Evolutionary conservation across 2,888 invertebrate genomes (phyloP).

Genomic region (Cosmia trapezina): DNA sequence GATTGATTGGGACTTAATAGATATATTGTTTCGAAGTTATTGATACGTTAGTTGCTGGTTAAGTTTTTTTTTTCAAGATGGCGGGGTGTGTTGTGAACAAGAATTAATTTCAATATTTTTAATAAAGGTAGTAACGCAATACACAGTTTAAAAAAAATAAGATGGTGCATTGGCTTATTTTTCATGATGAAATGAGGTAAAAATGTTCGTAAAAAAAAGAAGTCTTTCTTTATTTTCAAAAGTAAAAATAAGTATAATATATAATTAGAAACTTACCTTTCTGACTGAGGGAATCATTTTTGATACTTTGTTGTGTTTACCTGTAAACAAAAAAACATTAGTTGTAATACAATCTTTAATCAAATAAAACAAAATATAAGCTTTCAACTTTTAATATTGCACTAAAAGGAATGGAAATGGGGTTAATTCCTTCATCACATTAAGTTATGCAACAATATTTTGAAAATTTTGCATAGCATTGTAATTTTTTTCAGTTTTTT

Average conservation of each 20-base stretch:
- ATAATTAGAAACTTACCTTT: slow-evolving; percentile 51
- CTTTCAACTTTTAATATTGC: neutral
- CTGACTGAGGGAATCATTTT: slow-evolving; percentile 57
- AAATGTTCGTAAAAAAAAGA: too few relatives aligned
- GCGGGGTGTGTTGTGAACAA: neutral
- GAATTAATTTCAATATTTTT: neutral
- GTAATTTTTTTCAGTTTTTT: neutral
- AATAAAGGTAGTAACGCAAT: neutral
- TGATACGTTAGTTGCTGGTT: neutral
- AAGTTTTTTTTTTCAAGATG: neutral
- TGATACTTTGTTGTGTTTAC: slow-evolving; percentile 32
- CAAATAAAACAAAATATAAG: neutral
- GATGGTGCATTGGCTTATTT: neutral
- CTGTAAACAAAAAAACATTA: slow-evolving; percentile 41
- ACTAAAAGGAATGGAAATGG: neutral
- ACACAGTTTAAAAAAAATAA: neutral
- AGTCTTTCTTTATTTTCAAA: too few relatives aligned
- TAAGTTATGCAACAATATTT: neutral
- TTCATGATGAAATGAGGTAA: too few relatives aligned
- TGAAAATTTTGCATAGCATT: neutral
- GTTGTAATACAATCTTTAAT: neutral
- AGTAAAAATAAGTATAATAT: too few relatives aligned
- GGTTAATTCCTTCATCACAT: neutral
- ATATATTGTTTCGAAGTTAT: slow-evolving; percentile 17
- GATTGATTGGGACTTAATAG: slow-evolving; percentile 25